Base-by-base conservation (phyloP, 1,140 invertebrate species). In the Metaphire vulgaris region DNA sequence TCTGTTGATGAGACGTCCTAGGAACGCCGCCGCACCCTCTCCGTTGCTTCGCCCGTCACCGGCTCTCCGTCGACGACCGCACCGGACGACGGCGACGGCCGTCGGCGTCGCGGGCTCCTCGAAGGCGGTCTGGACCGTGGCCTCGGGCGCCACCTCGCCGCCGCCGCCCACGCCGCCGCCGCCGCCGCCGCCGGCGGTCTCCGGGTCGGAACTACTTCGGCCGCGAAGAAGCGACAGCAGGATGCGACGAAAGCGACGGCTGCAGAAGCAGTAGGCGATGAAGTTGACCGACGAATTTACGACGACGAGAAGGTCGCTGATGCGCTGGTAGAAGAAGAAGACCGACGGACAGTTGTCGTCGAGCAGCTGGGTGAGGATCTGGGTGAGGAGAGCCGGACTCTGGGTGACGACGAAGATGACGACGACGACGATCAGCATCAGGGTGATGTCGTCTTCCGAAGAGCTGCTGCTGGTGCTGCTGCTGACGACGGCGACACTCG, bases 401-500 rank as follows among this genome's bases (percentile, higher is more conserved):
- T 72, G 71, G 16, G 28, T 56, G 33, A 72, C 16, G 71, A 31
- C 15, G 71, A 72, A 72, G 12, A 72, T 56, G 28, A 72, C 14
- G 26, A 72, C 29, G 28, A 72, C 33, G 28, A 72, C 16, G 26
- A 72, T 72, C 12, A 72, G 33, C 33, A 34, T 34, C 28, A 72
- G 26, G 28, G 71, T 72, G 26, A 72, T 72, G 33, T 72, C 69
- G 29, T 69, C 69, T 69, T 69, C 69, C 14, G 69, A 69, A 29
- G 14, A 28, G 69, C 14, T 29, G 14, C 14, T 15, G 56, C 56
- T 65, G 56, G 56, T 65, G 14, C 14, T 65, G 26, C 56, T 65
- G 14, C 14, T 15, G 26, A 65, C 56, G 14, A 15, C 26, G 14
- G 56, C 26, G 56, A 65, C 56, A n/a, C n/a, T n/a, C n/a, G n/a